These are phyloP conservation scores for Drosophila pseudotakahashii DNA, from an alignment of 2,888 invertebrate genomes.

Conservation along the genomic window DNA sequence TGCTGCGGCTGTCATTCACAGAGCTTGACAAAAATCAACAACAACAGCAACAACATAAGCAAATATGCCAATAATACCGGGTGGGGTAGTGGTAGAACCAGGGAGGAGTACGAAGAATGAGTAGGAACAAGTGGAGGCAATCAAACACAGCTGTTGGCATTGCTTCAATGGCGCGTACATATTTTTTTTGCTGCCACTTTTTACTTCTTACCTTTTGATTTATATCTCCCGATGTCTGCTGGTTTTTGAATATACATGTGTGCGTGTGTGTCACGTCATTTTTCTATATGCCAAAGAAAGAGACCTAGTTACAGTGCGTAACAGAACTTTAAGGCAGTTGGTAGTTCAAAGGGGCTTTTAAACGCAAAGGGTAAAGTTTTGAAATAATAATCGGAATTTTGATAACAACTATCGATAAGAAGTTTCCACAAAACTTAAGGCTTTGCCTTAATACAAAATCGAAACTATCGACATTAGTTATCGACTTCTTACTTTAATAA, in stretches of 20 bases:
- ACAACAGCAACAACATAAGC: constrained; percentile 17
- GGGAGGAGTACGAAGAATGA: constrained; percentile 1
- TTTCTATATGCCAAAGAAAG: constrained; percentile 5
- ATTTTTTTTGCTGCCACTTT: constrained; percentile 9
- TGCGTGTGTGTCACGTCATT: not conserved
- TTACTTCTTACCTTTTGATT: constrained; percentile 30
- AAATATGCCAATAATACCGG: constrained; percentile 11
- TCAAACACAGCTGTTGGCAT: constrained; percentile 42
- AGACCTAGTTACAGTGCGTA: constrained; percentile 20
- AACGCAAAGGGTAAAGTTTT: too few relatives aligned
- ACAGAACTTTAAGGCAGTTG: constrained; percentile 1
- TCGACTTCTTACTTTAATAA: not conserved
- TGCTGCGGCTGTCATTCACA: constrained; percentile 26
- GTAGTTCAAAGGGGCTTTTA: too few relatives aligned
- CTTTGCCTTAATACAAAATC: too few relatives aligned
- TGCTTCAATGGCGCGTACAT: constrained; percentile 19
- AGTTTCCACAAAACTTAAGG: too few relatives aligned
- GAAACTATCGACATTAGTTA: not conserved
- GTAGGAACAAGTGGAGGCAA: constrained; percentile 31
- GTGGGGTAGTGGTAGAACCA: not conserved
- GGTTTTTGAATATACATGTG: not conserved
- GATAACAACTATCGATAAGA: too few relatives aligned
- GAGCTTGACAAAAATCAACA: constrained; percentile 34
- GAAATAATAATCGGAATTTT: not conserved
- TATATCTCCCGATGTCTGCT: constrained; percentile 22